Evolutionary conservation across 2,888 invertebrate species (phyloP).

Genomic region (Acronicta aceris): DNA sequence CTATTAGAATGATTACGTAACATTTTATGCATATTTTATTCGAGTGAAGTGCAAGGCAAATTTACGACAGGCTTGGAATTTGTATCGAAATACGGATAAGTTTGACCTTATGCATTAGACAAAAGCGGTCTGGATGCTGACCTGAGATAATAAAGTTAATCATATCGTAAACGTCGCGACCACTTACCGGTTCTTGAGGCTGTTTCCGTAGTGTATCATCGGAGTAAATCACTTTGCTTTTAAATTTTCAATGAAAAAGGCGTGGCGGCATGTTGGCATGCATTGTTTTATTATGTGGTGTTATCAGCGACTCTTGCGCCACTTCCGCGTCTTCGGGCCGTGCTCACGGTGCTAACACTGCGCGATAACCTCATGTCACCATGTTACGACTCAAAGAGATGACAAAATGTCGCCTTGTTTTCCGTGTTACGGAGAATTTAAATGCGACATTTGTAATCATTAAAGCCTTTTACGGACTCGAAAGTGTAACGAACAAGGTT

Average conservation of each 20-base stretch:
- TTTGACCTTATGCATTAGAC: slow-evolving; percentile 20
- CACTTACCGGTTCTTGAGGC: slow-evolving; percentile 10
- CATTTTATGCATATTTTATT: slow-evolving; percentile 63
- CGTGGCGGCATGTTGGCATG: slow-evolving; percentile 47
- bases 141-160: slow-evolving; percentile 28
- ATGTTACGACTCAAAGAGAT: slow-evolving; percentile 38
- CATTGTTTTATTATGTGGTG: slow-evolving; percentile 73
- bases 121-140: slow-evolving; percentile 10
- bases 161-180: slow-evolving; percentile 23
- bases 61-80: slow-evolving; percentile 24
- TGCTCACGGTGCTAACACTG: slow-evolving; percentile 35
- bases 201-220: slow-evolving; percentile 32
- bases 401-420: slow-evolving; percentile 41
- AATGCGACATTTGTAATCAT: slow-evolving; percentile 32
- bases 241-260: slow-evolving; percentile 57
- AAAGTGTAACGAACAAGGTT: slow-evolving; percentile 3
- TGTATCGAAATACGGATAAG: slow-evolving; percentile 26
- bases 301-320: slow-evolving; percentile 62
- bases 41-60: slow-evolving; percentile 39
- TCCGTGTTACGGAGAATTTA: slow-evolving; percentile 29
- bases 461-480: slow-evolving; percentile 24
- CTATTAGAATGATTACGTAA: slow-evolving; percentile 61
- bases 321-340: slow-evolving; percentile 65
- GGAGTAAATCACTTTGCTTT: slow-evolving; percentile 47
- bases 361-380: slow-evolving; percentile 53